These are phyloP conservation scores for Pyrgilauda ruficollis DNA, from an alignment of 2,113 vertebrate species.

Conservation along the genomic window DNA sequence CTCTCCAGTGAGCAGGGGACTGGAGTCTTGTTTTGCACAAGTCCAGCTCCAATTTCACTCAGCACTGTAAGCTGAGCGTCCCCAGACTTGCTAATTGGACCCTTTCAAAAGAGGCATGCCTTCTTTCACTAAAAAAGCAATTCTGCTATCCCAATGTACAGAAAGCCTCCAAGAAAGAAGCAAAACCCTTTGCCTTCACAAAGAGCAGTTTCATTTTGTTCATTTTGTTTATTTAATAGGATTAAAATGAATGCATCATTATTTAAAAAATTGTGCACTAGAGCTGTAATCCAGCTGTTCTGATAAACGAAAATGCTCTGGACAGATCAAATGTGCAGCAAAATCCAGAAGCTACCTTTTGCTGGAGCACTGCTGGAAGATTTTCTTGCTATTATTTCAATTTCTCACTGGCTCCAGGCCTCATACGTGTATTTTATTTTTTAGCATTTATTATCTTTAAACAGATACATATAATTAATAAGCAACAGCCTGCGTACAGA, in stretches of 20 bases:
- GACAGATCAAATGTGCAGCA: neutral
- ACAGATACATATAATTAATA: neutral
- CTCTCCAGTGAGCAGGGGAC: neutral
- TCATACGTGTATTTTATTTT: neutral
- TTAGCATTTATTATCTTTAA: neutral
- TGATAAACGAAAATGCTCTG: neutral
- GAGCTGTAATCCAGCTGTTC: neutral
- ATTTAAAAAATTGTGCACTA: neutral
- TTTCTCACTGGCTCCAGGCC: neutral
- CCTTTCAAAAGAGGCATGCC: neutral
- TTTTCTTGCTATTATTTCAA: neutral
- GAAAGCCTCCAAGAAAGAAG: neutral
- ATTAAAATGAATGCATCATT: neutral
- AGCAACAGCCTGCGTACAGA: neutral
- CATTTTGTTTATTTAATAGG: neutral
- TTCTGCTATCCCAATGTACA: neutral
- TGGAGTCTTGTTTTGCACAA: neutral
- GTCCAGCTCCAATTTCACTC: constrained; percentile 22
- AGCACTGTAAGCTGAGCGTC: neutral
- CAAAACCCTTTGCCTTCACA: neutral
- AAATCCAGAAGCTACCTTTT: neutral
- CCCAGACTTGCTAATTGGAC: constrained; percentile 1
- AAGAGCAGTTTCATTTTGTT: neutral
- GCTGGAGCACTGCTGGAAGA: neutral
- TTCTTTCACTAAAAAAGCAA: neutral